Evolutionary conservation across 2,797 vertebrate species (phyloP).

Genomic region (Muscicapa striata): DNA sequence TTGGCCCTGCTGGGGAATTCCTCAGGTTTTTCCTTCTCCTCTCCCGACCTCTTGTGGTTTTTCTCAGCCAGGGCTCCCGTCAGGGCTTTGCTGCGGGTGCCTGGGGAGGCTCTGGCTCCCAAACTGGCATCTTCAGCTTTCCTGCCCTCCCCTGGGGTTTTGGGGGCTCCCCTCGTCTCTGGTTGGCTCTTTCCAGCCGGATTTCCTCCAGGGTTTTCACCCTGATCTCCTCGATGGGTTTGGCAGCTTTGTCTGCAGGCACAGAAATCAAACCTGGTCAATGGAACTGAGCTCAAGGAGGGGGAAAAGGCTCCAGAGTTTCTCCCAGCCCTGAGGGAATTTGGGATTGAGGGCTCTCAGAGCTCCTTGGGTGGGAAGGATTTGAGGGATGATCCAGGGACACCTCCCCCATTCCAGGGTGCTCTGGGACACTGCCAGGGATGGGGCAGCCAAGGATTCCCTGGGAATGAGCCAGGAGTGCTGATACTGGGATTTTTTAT

Average conservation of each 20-base stretch:
- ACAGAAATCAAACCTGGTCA: rapidly evolving
- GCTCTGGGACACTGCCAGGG: background rate
- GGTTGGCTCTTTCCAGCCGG: constrained; percentile 84
- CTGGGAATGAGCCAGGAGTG: no score
- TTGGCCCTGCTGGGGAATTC: constrained; percentile 31
- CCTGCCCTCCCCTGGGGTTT: constrained; percentile 46
- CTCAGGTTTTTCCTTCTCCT: constrained; percentile 65
- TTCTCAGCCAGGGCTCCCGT: constrained; percentile 83
- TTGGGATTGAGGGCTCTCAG: background rate
- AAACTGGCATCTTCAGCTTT: constrained; percentile 38
- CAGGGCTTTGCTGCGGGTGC: constrained; percentile 75
- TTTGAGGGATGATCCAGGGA: background rate
- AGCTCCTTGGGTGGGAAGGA: rapidly evolving
- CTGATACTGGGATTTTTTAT: background rate
- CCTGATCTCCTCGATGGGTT: constrained; percentile 78
- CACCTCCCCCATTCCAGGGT: rapidly evolving
- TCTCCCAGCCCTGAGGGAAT: background rate
- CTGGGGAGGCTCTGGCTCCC: constrained; percentile 7
- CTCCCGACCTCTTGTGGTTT: constrained; percentile 76
- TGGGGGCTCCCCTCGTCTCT: constrained; percentile 62
- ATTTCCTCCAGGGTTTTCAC: constrained; percentile 95
- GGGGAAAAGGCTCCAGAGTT: rapidly evolving
- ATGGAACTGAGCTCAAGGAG: background rate
- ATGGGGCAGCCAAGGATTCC: background rate
- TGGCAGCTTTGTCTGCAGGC: constrained; percentile 64